These are phyloP conservation scores for Umimayanthus chanpuru DNA, from an alignment of 92 coral and sea anemone species.

Conservation along the genomic window DNA sequence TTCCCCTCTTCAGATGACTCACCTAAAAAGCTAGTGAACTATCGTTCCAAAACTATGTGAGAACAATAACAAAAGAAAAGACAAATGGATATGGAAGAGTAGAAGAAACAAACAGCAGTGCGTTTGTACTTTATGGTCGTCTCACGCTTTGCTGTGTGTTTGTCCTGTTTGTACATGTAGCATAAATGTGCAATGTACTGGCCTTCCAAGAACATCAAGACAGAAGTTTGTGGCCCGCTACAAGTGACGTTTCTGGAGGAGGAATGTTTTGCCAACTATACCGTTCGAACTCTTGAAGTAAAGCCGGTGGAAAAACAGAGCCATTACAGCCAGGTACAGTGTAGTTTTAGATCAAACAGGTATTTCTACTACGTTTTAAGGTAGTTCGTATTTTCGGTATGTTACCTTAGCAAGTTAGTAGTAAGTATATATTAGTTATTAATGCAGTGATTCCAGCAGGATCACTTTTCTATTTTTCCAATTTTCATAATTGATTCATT, in stretches of 20 bases:
- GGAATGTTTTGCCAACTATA: slow-evolving; percentile 82
- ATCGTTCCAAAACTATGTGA: too few relatives aligned
- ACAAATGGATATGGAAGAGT: too few relatives aligned
- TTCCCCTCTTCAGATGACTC: too few relatives aligned
- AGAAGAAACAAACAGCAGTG: too few relatives aligned
- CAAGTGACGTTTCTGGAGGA: slow-evolving; percentile 81
- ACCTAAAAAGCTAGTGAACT: too few relatives aligned
- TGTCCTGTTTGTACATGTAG: slow-evolving; percentile 48
- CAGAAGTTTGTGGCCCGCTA: slow-evolving; percentile 75
- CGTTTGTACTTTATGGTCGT: too few relatives aligned
- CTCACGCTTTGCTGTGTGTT: not conserved
- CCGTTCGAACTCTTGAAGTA: slow-evolving; percentile 81
- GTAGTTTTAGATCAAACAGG: not conserved
- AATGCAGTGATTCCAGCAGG: not conserved
- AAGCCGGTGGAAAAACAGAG: slow-evolving; percentile 71
- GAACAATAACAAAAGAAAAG: too few relatives aligned
- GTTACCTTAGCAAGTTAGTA: too few relatives aligned
- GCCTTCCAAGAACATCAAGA: slow-evolving; percentile 79
- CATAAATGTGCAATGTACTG: slow-evolving; percentile 95
- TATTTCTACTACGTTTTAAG: not conserved
- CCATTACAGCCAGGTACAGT: slow-evolving; percentile 83
- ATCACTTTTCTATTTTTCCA: not conserved
- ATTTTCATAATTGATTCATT: too few relatives aligned
- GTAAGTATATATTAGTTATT: too few relatives aligned
- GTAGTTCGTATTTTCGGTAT: too few relatives aligned